These are phyloP conservation scores for Eumaeus atala DNA, from an alignment of 1,140 invertebrate genomes.

Conservation along the genomic window DNA sequence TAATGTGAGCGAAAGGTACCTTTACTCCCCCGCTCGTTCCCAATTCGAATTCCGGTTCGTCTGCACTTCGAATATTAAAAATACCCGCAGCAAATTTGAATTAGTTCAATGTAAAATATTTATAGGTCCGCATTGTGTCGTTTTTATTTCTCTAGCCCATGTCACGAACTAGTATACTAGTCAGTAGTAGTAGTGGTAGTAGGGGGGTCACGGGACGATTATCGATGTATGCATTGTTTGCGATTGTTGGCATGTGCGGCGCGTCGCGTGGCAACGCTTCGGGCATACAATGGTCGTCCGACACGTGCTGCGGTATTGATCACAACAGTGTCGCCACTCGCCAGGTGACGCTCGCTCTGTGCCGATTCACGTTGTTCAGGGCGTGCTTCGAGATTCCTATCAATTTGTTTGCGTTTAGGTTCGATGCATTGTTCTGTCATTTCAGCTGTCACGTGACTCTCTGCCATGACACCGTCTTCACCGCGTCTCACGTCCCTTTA, in stretches of 20 bases:
- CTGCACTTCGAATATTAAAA: no score
- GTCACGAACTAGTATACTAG: no score
- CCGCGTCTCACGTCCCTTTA: slow-evolving; percentile 10
- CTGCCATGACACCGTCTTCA: background rate
- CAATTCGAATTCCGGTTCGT: no score
- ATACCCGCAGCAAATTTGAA: no score
- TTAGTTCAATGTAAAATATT: no score
- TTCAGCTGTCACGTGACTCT: slow-evolving; percentile 14
- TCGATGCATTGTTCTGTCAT: slow-evolving; percentile 35
- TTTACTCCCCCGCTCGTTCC: no score
- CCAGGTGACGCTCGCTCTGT: slow-evolving; percentile 31
- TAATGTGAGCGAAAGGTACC: no score
- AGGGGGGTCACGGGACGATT: slow-evolving; percentile 33
- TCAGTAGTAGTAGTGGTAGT: no score
- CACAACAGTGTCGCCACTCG: slow-evolving; percentile 14
- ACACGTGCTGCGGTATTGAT: slow-evolving; percentile 66
- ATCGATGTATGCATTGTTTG: slow-evolving; percentile 55
- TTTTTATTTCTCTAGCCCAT: no score
- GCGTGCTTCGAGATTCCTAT: slow-evolving; percentile 45
- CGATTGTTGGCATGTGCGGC: slow-evolving; percentile 57
- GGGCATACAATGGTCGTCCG: slow-evolving; percentile 57
- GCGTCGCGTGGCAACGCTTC: slow-evolving; percentile 46
- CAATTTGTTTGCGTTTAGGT: slow-evolving; percentile 46
- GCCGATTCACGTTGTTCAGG: slow-evolving; percentile 51
- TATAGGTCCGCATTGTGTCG: no score